Percentiles rank a stretch among this genome's conserved stretches.
Conservation (phyloP, 2,888 invertebrate species). For the Hybos culiciformis region DNA sequence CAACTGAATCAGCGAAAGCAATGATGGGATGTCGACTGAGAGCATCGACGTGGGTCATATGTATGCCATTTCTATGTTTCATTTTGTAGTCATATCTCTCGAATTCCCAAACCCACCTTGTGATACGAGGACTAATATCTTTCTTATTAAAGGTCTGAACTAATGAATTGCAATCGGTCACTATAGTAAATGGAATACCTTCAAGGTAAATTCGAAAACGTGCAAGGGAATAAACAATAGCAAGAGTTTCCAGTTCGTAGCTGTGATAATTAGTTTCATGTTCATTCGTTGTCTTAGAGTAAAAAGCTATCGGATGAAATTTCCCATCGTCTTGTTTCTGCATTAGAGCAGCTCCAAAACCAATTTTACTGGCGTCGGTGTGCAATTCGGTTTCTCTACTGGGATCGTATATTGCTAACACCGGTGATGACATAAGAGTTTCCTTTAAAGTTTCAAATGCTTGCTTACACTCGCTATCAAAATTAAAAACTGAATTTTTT, state of each 20-base stretch:
- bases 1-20: no score
- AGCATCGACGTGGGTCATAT: constrained; percentile 15
- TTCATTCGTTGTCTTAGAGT: constrained; percentile 1
- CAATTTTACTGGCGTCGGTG: constrained; percentile 7
- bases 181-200: constrained; percentile 3
- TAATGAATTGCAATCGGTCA: constrained; percentile 4
- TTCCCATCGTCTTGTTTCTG: neutral
- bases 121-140: constrained; percentile 5
- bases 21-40: constrained; percentile 13
- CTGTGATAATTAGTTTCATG: constrained; percentile 19
- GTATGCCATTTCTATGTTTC: constrained; percentile 12
- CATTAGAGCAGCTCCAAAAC: constrained; percentile 11
- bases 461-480: no score
- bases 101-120: constrained; percentile 3
- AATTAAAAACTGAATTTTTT: no score
- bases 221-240: constrained; percentile 1
- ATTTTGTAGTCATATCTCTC: constrained; percentile 10
- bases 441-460: no score
- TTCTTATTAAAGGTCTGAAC: constrained; percentile 7
- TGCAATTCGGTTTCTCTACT: constrained; percentile 6
- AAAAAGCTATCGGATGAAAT: neutral
- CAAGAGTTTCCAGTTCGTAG: constrained; percentile 16
- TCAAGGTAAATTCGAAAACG: constrained; percentile 3
- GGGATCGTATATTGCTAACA: constrained; percentile 2
- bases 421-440: constrained; percentile 1